Evolutionary conservation across 2,888 invertebrate genomes (phyloP).

Genomic region (Caenorhabditis sulstoni): DNA sequence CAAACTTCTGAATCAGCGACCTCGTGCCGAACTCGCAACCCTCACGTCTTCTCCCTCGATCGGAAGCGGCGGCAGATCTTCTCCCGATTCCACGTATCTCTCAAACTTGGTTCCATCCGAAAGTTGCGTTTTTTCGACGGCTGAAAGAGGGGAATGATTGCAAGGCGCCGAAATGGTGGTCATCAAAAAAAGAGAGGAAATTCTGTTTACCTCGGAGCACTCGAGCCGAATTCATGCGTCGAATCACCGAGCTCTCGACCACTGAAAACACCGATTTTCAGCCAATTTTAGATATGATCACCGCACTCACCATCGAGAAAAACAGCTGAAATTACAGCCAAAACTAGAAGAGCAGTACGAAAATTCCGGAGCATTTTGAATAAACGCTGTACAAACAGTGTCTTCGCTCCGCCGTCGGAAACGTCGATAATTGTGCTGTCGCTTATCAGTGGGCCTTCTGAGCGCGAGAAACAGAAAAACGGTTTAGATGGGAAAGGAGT

Average conservation of each 20-base stretch:
- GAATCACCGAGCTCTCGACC: background rate
- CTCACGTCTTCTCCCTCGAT: slow-evolving; percentile 16
- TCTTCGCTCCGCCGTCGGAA: background rate
- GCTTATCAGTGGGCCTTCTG: slow-evolving; percentile 3
- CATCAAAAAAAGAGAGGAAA: background rate
- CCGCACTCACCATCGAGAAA: background rate
- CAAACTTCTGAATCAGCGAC: background rate
- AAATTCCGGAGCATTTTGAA: slow-evolving; percentile 23
- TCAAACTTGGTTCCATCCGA: slow-evolving; percentile 47
- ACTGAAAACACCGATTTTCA: slow-evolving; percentile 14
- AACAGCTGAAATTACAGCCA: background rate
- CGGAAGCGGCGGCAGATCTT: slow-evolving; percentile 39
- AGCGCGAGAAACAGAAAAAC: too few species aligned
- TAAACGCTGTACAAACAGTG: slow-evolving; percentile 8
- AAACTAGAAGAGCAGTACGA: slow-evolving; percentile 13
- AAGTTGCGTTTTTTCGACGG: slow-evolving; percentile 9
- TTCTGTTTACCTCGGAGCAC: slow-evolving; percentile 1
- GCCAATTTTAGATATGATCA: background rate
- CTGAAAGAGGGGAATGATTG: slow-evolving; percentile 9
- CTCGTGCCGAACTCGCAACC: too few species aligned
- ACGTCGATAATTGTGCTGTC: slow-evolving; percentile 20
- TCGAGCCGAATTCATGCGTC: slow-evolving; percentile 10
- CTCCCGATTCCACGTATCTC: slow-evolving; percentile 26
- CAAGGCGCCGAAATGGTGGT: slow-evolving; percentile 9
- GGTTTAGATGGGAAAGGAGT: too few species aligned